Evolutionary conservation across 2,888 invertebrate genomes (phyloP).

Genomic region (Papilio elwesi): DNA sequence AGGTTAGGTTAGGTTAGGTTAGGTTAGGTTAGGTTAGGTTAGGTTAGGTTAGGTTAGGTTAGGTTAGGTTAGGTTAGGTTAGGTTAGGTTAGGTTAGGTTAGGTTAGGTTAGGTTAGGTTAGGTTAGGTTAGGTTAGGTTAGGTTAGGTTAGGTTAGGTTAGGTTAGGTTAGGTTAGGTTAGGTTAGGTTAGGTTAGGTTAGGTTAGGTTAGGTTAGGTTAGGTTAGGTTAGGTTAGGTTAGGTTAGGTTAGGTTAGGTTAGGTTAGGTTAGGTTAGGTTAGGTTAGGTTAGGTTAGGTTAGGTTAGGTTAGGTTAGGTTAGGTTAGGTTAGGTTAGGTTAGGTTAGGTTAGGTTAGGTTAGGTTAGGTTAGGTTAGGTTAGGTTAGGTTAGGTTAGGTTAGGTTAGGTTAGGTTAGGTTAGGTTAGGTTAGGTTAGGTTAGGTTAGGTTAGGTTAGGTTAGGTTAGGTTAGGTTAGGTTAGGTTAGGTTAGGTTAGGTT

Average conservation of each 20-base stretch:
- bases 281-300: conserved; percentile 37
- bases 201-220: conserved; percentile 41
- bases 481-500: conserved; percentile 29
- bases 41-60: conserved; percentile 36
- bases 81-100: background rate
- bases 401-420: conserved; percentile 36
- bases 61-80: background rate
- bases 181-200: conserved; percentile 41
- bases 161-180: conserved; percentile 41
- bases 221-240: conserved; percentile 42
- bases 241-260: conserved; percentile 41
- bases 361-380: conserved; percentile 31
- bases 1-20: conserved; percentile 38
- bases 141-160: conserved; percentile 40
- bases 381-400: conserved; percentile 37
- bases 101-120: conserved; percentile 34
- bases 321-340: conserved; percentile 37
- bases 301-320: conserved; percentile 36
- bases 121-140: conserved; percentile 35
- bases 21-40: conserved; percentile 40
- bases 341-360: conserved; percentile 36
- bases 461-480: conserved; percentile 39
- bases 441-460: conserved; percentile 41
- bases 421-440: conserved; percentile 35
- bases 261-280: conserved; percentile 40